Evolutionary conservation across 2,888 invertebrate species (phyloP), one percentile per base, ranked within the genome.

Genomic region (Papilio elwesi): DNA sequence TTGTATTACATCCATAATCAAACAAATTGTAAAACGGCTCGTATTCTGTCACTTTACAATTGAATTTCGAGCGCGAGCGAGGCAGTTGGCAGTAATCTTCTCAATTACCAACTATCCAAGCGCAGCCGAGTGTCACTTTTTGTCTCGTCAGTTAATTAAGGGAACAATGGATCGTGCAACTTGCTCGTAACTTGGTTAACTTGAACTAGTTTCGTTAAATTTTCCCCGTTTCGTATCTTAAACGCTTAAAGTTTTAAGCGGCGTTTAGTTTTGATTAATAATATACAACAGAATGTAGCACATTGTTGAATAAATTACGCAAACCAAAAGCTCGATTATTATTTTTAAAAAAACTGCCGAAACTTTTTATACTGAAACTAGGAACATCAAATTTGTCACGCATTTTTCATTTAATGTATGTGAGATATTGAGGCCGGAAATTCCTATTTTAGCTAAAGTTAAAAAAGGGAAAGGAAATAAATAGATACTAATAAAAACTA

Each of bases 41-140:
- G 36, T n/a, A 59, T 59, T 59, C 38, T 38, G 59, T 57, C 15
- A 55, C 52, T 57, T n/a, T 59, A 62, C 59, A 62, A 62, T 62
- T 62, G 59, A 15, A 62, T 62, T 59, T 11, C 5, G 8, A 38
- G 43, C 43, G 43, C 43, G 12, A 43, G 59, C 59, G 43, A 59
- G 36, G 38, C 59, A n/a, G 59, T 8, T n/a, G 59, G 43, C 59
- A 43, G 43, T 62, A 62, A 62, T 62, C 59, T 62, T 62, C 59
- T 59, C 38, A 62, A 62, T 62, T 62, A 62, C 43, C 43, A 62
- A 62, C 59, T 62, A 62, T 43, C 59, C 59, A 62, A 62, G 59
- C 59, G 59, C 59, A 62, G 59, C 38, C 15, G 43, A 59, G 59
- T 59, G 59, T 38, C 59, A 59, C 59, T 59, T 59, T 59, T 59